Evolutionary conservation across 2,113 vertebrate species (phyloP), one percentile per base, ranked within the genome.

Genomic region (Anseranas semipalmata): DNA sequence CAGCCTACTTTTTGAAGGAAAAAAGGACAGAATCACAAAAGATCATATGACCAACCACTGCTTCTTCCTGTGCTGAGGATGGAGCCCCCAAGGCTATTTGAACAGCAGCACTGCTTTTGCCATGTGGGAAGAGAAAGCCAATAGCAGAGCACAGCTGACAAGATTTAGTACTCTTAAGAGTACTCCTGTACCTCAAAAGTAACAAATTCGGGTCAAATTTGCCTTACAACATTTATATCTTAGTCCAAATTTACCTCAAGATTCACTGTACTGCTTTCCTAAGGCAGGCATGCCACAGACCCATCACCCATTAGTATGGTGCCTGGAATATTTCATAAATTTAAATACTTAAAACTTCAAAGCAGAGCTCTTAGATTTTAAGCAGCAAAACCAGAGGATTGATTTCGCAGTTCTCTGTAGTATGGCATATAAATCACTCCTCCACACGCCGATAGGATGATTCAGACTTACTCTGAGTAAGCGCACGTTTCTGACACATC

Each of bases 401-500:
- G 81, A 94, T 82, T 79, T 65, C 33, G 12, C 73, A 78, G 80
- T 63, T 75, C 93, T 80, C 43, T 8, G 3, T 39, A 37, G 46
- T 45, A 32, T 24, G 56, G 83, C 86, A 72, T 32, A 70, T 22
- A 95, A 81, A 95, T 92, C 84, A 85, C 91, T 95, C 94, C 81
- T 93, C 89, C 94, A 87, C 70, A 79, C 0, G 28, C 74, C 75
- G 87, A 79, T 60, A 50, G 80, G 93, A 87, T 97, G 96, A 97
- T 95, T 96, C 96, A 97, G 86, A 94, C 77, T 56, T 52, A 35
- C 71, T 89, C 72, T 93, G 94, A 96, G 84, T 96, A 91, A 96
- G 70, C 1, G 8, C 53, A 65, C 66, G 60, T 56, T 93, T 82
- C 91, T 96, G 93, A 94, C 77, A 95, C 77, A 79, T 72, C 77